phyloP scores from a whole-genome alignment of 2,797 vertebrate genomes.

The Pangasius mekongensis region DNA sequence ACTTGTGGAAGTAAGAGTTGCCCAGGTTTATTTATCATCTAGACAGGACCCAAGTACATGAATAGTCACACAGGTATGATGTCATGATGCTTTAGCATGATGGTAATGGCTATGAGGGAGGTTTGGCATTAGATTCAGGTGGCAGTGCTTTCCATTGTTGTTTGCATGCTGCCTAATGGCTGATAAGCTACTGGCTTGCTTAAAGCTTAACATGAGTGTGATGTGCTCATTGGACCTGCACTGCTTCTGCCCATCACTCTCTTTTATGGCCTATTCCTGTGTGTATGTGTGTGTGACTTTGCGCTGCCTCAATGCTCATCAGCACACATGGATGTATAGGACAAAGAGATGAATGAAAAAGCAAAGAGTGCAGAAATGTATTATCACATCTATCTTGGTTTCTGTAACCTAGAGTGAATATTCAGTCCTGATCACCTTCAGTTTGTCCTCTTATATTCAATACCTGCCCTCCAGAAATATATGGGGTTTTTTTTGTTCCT shows the following conservation, averaged over 20 bases:
- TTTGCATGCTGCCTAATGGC: neutral
- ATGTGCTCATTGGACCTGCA: slow-evolving; percentile 41
- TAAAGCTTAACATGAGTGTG: slow-evolving; percentile 33
- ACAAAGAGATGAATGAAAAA: neutral
- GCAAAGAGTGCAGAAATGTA: neutral
- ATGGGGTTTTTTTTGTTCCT: neutral
- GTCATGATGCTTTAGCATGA: neutral
- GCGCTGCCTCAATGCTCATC: neutral
- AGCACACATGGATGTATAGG: neutral
- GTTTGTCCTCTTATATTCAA: neutral
- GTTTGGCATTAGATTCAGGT: neutral
- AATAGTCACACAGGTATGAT: neutral
- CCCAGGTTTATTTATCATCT: slow-evolving; percentile 11
- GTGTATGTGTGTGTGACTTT: neutral
- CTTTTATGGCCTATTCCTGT: slow-evolving; percentile 41
- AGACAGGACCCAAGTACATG: neutral
- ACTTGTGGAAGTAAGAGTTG: neutral
- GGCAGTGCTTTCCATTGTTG: neutral
- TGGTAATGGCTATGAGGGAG: neutral
- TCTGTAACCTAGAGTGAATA: neutral
- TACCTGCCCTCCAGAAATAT: neutral
- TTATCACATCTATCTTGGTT: neutral
- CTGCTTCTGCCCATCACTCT: slow-evolving; percentile 43
- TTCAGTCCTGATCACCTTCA: neutral
- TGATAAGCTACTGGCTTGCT: neutral